Evolutionary conservation across 2,797 vertebrate species (phyloP), one percentile per base, ranked within the genome.

Genomic region (Antrozous pallidus): DNA sequence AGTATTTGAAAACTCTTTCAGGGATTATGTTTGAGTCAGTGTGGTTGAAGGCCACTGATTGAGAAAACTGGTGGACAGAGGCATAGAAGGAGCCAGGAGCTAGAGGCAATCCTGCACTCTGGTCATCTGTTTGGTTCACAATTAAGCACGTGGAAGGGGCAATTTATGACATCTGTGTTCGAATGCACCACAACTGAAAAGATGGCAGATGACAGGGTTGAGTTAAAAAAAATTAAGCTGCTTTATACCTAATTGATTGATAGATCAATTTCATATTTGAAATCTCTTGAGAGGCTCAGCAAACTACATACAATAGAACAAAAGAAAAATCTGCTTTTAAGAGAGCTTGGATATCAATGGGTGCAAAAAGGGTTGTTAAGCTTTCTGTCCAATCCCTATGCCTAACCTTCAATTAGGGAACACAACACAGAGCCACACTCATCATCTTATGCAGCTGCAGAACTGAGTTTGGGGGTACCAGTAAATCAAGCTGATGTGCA

Each of bases 161-260:
- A 83, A n/a, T 67, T 94, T 80, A 36, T 90, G 78, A 94, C 63
- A 74, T 73, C 56, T 83, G 20, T 65, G 80, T 86, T 92, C 36
- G 67, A 92, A 88, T 92, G 7, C 13, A 71, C 40, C 90, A 63
- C 38, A 82, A n/a, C 2, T 61, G 40, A 71, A 90, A 12, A 58
- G 70, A 88, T 74, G 22, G 6, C 4, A 8, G 28, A 86, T 81
- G 51, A 88, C 82, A 13, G 69, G 13, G 42, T 17, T 56, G 40
- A 45, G 20, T 84, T 40, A 40, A 54, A 45, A 40, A 47, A 45
- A 51, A 58, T 51, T 65, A 75, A 90, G 45, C 6, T 71, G 33
- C 4, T 84, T 82, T 92, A 86, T 54, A 75, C 33, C 28, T 87
- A 74, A 56, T 61, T 93, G 88, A 77, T 24, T 63, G 69, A 74